Evolutionary conservation across 1,140 invertebrate species (phyloP), one percentile per base, ranked within the genome.

Genomic region (Acyrthosiphon pisum): DNA sequence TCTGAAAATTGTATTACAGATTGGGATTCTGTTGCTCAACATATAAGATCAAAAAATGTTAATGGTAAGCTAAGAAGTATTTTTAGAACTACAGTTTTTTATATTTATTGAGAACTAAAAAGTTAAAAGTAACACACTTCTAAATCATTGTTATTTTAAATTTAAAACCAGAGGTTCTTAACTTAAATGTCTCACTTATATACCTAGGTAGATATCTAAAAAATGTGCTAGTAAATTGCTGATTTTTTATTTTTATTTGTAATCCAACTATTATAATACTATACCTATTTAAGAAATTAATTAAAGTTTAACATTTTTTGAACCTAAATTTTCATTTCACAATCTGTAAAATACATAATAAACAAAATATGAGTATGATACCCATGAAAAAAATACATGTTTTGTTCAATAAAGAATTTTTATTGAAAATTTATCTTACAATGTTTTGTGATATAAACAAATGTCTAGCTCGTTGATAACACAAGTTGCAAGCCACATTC

Each of bases 31-130:
- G 48, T 90, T 35, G 48, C 88, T 37, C n/a, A 90, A 22, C 88
- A 90, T 90, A 53, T 90, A 37, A n/a, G 48, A 90, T 90, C 88
- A 37, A 90, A 53, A 90, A 90, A 37, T 56, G 44, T 20, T 26
- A 23, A 35, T 35, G 88, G 88, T 53, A 50, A 22, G 50, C 35
- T 46, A 48, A 87, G 26, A 23, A 22, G 22, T 35, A 83, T 83
- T 37, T 83, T 23, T 83, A 23, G 23, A 22, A 4, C 3, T 76
- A n/a, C 2, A n/a, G n/a, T n/a, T 68, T n/a, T 30, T 18, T 18
- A 23, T n/a, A 76, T 76, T 76, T n/a, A 76, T 76, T 30, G 18
- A 18, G 11, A 18, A 1, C 14, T 11, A n/a, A 76, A n/a, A n/a
- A 18, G 60, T 76, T 76, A 18, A 18, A n/a, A 18, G 14, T 76